Evolutionary conservation across 2,888 invertebrate genomes (phyloP).

Genomic region (Drosophila ustulata): DNA sequence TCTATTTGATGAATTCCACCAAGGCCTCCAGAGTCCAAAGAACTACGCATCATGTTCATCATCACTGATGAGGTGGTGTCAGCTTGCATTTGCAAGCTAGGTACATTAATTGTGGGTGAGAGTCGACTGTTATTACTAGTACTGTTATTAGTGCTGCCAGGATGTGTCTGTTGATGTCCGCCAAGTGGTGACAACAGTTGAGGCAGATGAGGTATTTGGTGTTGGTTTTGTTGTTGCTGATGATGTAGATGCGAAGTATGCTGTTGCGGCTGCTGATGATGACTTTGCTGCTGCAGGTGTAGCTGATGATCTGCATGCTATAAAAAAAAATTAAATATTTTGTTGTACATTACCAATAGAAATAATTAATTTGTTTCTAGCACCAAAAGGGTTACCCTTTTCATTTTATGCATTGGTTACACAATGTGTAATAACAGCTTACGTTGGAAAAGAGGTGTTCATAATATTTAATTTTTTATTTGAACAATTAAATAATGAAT

Average conservation of each 20-base stretch:
- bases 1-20: constrained; percentile 67
- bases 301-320: constrained; percentile 49
- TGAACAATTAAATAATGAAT: too few species aligned
- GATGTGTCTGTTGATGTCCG: constrained; percentile 23
- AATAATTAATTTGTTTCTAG: too few species aligned
- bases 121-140: constrained; percentile 76
- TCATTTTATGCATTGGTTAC: too few species aligned
- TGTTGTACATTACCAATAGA: background rate
- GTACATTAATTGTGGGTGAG: constrained; percentile 61
- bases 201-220: constrained; percentile 52
- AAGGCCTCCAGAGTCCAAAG: constrained; percentile 52
- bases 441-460: too few species aligned
- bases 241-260: constrained; percentile 20
- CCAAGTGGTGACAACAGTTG: constrained; percentile 31
- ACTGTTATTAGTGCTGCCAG: constrained; percentile 3
- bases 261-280: constrained; percentile 39
- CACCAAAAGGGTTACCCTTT: too few species aligned
- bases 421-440: too few species aligned
- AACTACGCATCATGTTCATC: constrained; percentile 87
- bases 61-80: constrained; percentile 72
- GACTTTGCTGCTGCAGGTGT: constrained; percentile 38
- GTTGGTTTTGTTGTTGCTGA: constrained; percentile 39
- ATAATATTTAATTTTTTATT: too few species aligned
- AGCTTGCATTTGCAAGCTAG: constrained; percentile 73
- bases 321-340: background rate